These are phyloP conservation scores for Himalopsyche anomala DNA, from an alignment of 2,888 invertebrate genomes.

Conservation along the genomic window DNA sequence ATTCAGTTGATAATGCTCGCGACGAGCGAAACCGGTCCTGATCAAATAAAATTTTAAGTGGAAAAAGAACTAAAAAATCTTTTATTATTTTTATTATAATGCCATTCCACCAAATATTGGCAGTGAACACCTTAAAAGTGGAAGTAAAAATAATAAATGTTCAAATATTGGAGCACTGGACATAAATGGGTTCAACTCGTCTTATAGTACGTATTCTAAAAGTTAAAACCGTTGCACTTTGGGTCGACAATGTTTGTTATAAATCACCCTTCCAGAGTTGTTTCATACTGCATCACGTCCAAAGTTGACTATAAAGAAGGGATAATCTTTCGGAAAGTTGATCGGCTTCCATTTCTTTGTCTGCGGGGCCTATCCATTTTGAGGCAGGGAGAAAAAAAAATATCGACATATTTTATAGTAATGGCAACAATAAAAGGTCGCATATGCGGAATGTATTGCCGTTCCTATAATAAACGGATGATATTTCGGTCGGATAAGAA, in stretches of 20 bases:
- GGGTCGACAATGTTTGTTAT: no score
- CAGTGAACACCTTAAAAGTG: no score
- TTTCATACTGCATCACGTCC: slow-evolving; percentile 22
- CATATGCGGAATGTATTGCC: slow-evolving; percentile 25
- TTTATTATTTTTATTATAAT: no score
- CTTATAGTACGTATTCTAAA: no score
- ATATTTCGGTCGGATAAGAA: slow-evolving; percentile 10
- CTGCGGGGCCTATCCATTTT: slow-evolving; percentile 15
- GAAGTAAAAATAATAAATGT: no score
- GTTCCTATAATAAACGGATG: slow-evolving; percentile 2
- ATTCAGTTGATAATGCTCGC: no score
- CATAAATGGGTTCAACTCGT: slow-evolving; percentile 36
- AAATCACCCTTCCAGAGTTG: not conserved
- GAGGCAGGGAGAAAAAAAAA: slow-evolving; percentile 1
- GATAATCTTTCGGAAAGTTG: slow-evolving; percentile 23
- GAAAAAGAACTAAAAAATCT: no score
- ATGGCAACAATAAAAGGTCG: slow-evolving; percentile 20
- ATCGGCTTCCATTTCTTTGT: slow-evolving; percentile 25
- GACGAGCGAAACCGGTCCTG: no score
- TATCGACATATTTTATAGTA: slow-evolving; percentile 26
- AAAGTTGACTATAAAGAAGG: slow-evolving; percentile 19
- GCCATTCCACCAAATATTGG: no score
- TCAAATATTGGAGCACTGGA: slow-evolving; percentile 44
- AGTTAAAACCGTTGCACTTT: no score
- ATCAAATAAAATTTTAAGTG: no score